Conservation (phyloP, 2,113 vertebrate species). For the Zingel zingel region DNA sequence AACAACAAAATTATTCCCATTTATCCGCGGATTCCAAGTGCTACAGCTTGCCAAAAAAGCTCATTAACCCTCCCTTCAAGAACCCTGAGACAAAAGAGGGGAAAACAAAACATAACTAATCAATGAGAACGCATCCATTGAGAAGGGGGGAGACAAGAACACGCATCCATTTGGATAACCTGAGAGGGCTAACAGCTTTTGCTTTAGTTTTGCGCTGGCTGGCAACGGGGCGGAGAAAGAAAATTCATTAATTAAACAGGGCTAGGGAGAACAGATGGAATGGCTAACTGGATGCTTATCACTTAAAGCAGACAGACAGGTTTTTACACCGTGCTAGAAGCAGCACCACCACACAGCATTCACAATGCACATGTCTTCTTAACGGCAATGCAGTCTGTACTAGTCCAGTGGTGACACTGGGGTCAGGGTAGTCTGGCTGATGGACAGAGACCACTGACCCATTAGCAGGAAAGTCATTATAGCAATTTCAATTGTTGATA, state of each 20-base stretch:
- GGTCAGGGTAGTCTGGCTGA: conserved; percentile 32
- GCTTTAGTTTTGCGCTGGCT: conserved; percentile 80
- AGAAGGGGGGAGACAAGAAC: conserved; percentile 74
- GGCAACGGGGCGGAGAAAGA: conserved; percentile 86
- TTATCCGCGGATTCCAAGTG: conserved; percentile 75
- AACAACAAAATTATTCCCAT: conserved; percentile 79
- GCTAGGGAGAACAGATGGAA: conserved; percentile 95
- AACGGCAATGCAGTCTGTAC: conserved; percentile 51
- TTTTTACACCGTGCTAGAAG: conserved; percentile 68
- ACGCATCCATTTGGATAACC: conserved; percentile 89
- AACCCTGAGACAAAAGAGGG: conserved; percentile 75
- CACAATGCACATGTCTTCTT: conserved; percentile 65
- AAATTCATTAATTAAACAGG: conserved; percentile 99
- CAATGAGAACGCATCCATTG: conserved; percentile 84
- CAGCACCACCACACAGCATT: conserved; percentile 76
- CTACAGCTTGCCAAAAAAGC: conserved; percentile 82
- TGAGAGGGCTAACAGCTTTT: conserved; percentile 89
- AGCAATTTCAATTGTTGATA: neutral
- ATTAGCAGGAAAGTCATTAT: neutral
- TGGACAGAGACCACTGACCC: conserved; percentile 17
- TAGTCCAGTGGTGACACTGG: conserved; percentile 26
- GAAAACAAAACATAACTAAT: conserved; percentile 84
- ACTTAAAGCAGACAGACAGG: conserved; percentile 90
- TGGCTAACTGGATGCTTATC: conserved; percentile 94
- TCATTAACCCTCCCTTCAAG: conserved; percentile 84